Conservation (phyloP, 2,888 invertebrate genomes). For the Leistus spinibarbis region DNA sequence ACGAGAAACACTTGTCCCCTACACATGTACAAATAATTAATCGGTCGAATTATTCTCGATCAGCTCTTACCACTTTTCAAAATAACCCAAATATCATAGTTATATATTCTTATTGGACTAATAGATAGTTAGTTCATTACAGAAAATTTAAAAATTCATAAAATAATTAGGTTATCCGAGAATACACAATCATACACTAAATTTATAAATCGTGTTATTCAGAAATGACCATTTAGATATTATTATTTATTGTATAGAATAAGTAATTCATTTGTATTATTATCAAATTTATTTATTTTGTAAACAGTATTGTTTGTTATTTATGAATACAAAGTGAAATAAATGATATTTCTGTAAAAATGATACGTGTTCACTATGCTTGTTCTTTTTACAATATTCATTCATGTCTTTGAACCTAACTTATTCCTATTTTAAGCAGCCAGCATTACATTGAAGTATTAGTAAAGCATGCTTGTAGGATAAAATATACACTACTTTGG, state of each 20-base stretch:
- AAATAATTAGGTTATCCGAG: conserved; percentile 23
- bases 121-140: conserved; percentile 18
- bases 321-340: conserved; percentile 25
- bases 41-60: conserved; percentile 33
- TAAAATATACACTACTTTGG: neutral
- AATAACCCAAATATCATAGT: conserved; percentile 1
- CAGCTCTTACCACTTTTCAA: conserved; percentile 2
- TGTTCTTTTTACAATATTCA: neutral
- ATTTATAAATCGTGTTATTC: conserved; percentile 13
- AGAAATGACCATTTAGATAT: conserved; percentile 20
- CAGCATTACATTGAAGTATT: neutral
- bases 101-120: conserved; percentile 30
- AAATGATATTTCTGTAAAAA: conserved; percentile 29
- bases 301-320: conserved; percentile 37
- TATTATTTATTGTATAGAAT: conserved; percentile 33
- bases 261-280: conserved; percentile 23
- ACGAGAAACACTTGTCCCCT: neutral
- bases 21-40: conserved; percentile 25
- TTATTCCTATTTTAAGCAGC: neutral
- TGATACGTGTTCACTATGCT: neutral
- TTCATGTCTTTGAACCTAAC: neutral
- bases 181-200: conserved; percentile 4
- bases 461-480: neutral
- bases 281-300: conserved; percentile 20
- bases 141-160: conserved; percentile 9